phyloP scores from a whole-genome alignment of 64 coral and sea anemone species.

The Pocillopora damicornis region DNA sequence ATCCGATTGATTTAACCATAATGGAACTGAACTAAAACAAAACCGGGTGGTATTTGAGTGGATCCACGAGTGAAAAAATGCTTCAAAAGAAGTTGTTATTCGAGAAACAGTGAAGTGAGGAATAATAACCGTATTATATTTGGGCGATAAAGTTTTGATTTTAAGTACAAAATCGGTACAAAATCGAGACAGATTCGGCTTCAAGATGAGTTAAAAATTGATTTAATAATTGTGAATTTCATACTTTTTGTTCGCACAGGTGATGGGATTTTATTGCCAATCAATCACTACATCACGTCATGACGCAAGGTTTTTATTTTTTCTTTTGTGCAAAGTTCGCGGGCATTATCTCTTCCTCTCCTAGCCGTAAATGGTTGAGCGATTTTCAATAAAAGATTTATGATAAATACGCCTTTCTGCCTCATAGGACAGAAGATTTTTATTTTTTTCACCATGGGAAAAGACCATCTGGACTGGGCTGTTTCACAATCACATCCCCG shows the following conservation, averaged over 20 bases:
- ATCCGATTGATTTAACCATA: slow-evolving; percentile 15
- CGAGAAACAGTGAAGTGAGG: background rate
- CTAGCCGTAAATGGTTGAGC: slow-evolving; percentile 61
- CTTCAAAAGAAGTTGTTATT: background rate
- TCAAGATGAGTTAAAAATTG: background rate
- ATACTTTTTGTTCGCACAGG: slow-evolving; percentile 30
- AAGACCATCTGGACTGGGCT: slow-evolving; percentile 55
- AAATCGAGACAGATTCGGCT: background rate
- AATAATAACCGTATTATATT: background rate
- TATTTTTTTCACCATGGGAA: slow-evolving; percentile 68
- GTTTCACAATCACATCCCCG: slow-evolving; percentile 59
- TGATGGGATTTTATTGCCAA: slow-evolving; percentile 3
- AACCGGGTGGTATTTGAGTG: background rate
- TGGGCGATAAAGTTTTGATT: background rate
- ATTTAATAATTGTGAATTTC: background rate
- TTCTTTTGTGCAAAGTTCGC: slow-evolving; percentile 36
- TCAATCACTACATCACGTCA: slow-evolving; percentile 22
- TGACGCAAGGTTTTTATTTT: slow-evolving; percentile 27
- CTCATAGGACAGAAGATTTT: slow-evolving; percentile 28
- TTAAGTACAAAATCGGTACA: too few species aligned
- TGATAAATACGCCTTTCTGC: slow-evolving; percentile 59
- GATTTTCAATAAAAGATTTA: slow-evolving; percentile 81
- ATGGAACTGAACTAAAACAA: slow-evolving; percentile 23
- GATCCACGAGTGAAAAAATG: slow-evolving; percentile 1
- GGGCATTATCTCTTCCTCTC: slow-evolving; percentile 50